A percentile compares a stretch with the other conserved stretches of the same genome.
These are phyloP conservation scores for Pegoplata infirma DNA, from an alignment of 2,888 invertebrate species.

Conservation along the genomic window DNA sequence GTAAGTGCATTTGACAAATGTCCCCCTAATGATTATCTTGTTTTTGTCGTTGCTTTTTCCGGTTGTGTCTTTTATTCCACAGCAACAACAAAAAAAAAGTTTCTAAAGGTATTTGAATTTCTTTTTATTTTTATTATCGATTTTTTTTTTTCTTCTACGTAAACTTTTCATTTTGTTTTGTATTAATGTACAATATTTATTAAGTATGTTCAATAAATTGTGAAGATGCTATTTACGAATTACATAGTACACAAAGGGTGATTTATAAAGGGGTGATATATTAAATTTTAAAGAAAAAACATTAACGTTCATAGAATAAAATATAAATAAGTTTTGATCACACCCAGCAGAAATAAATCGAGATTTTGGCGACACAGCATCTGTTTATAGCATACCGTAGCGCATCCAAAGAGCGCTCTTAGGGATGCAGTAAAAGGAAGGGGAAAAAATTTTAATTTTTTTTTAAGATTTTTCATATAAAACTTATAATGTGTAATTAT, in stretches of 20 bases:
- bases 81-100: conserved; percentile 39
- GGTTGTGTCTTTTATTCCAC: conserved; percentile 39
- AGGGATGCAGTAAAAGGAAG: no score
- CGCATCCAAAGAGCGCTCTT: no score
- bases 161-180: conserved; percentile 24
- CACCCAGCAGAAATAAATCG: no score
- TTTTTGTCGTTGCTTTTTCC: conserved; percentile 56
- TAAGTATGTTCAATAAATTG: conserved; percentile 56
- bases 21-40: conserved; percentile 57
- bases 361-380: no score
- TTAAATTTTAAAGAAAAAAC: no score
- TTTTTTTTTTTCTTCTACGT: background rate
- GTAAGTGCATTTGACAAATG: conserved; percentile 59
- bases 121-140: conserved; percentile 1
- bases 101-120: conserved; percentile 27
- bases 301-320: no score
- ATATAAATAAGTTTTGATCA: no score
- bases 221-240: conserved; percentile 32
- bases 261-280: no score
- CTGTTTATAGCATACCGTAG: no score
- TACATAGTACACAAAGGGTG: background rate
- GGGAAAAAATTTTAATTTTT: no score
- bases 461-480: no score
- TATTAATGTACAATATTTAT: conserved; percentile 48
- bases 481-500: no score